Conservation (phyloP, 30 jellyfish, hydroid and myxozoan genomes). For the Turritopsis dohrnii region DNA sequence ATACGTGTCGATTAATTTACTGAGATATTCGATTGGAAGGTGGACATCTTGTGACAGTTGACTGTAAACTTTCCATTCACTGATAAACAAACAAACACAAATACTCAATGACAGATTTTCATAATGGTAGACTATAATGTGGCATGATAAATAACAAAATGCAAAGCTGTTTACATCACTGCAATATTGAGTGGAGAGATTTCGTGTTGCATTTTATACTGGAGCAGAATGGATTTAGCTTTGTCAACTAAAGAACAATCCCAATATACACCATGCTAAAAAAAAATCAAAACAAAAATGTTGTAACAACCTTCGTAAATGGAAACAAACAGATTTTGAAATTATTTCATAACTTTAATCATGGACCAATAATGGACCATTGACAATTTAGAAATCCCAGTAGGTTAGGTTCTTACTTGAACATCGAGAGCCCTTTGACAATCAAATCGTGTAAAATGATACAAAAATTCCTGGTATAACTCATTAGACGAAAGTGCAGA, state of each 20-base stretch:
- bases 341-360: too few relatives aligned
- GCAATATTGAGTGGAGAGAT: slow-evolving; percentile 11
- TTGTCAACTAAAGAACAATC: slow-evolving; percentile 16
- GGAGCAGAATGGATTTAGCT: slow-evolving; percentile 13
- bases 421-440: slow-evolving; percentile 46
- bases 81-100: too few relatives aligned
- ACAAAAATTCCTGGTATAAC: slow-evolving; percentile 45
- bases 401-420: slow-evolving; percentile 31
- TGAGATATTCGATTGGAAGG: slow-evolving; percentile 50
- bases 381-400: too few relatives aligned
- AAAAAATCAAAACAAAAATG: too few relatives aligned
- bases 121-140: too few relatives aligned
- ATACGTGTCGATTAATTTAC: slow-evolving; percentile 29
- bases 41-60: slow-evolving; percentile 50
- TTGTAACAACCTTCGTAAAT: too few relatives aligned
- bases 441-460: slow-evolving; percentile 51
- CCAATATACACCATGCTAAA: slow-evolving; percentile 29
- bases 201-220: slow-evolving; percentile 31
- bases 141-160: background rate
- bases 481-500: slow-evolving; percentile 47
- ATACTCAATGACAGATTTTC: too few relatives aligned
- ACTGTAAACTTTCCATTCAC: slow-evolving; percentile 65
- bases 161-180: background rate
- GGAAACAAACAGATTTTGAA: too few relatives aligned
- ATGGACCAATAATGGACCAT: too few relatives aligned